Evolutionary conservation across 2,797 vertebrate genomes (phyloP).

Genomic region (Pogonophryne albipinna): DNA sequence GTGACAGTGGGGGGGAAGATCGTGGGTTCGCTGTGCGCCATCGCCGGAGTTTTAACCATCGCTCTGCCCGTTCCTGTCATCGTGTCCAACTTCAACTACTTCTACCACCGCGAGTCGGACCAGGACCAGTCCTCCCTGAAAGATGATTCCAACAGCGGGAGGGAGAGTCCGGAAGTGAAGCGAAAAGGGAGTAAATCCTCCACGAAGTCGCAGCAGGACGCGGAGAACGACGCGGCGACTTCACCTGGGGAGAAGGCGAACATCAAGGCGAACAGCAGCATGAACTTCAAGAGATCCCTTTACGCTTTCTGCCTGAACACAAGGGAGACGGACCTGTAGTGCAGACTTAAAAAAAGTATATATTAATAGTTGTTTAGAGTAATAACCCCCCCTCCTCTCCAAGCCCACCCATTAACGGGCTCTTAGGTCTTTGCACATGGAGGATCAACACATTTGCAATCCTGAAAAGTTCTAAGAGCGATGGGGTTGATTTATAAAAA

Average conservation of each 20-base stretch:
- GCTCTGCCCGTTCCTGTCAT: constrained; percentile 86
- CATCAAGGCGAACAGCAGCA: constrained; percentile 91
- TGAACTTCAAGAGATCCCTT: constrained; percentile 92
- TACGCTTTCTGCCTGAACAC: constrained; percentile 94
- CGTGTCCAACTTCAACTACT: constrained; percentile 91
- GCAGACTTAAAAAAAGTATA: too few relatives aligned
- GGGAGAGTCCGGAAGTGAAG: constrained; percentile 81
- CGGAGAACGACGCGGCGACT: constrained; percentile 83
- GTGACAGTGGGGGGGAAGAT: constrained; percentile 96
- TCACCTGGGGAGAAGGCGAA: constrained; percentile 86
- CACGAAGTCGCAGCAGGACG: constrained; percentile 84
- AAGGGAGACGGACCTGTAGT: constrained; percentile 93
- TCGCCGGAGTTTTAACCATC: constrained; percentile 93
- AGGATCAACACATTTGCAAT: constrained; percentile 66
- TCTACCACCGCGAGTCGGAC: constrained; percentile 96
- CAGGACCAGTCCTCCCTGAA: constrained; percentile 91
- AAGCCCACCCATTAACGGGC: constrained; percentile 39
- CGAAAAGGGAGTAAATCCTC: constrained; percentile 86
- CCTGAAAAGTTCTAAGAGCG: constrained; percentile 64
- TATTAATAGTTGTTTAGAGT: constrained; percentile 44
- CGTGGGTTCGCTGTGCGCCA: constrained; percentile 94
- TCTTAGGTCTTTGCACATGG: constrained; percentile 53
- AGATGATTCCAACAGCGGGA: constrained; percentile 85
- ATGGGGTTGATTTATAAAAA: constrained; percentile 58
- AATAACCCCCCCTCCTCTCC: background rate